phyloP scores from a whole-genome alignment of 2,113 vertebrate genomes.

The Calyptomena viridis region DNA sequence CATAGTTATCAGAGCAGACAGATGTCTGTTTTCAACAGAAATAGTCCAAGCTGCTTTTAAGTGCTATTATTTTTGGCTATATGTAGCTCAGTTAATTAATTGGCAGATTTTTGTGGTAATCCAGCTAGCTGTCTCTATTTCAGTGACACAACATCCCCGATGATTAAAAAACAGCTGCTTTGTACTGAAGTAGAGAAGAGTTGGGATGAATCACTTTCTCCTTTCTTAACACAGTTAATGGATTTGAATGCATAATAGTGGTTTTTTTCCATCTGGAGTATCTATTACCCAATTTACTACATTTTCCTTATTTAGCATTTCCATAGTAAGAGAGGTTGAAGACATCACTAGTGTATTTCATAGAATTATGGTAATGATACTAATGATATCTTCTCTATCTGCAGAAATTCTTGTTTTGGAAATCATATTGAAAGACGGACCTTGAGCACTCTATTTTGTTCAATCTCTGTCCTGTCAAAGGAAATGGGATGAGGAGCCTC shows the following conservation, averaged over 20 bases:
- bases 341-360: neutral
- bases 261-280: neutral
- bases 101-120: neutral
- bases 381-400: neutral
- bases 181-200: neutral
- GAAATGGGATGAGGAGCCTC: neutral
- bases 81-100: neutral
- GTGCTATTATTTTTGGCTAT: neutral
- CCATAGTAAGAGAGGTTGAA: neutral
- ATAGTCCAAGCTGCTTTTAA: neutral
- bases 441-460: neutral
- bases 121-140: neutral
- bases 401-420: neutral
- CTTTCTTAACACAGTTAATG: neutral
- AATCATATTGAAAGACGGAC: neutral
- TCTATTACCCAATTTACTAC: neutral
- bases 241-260: neutral
- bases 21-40: neutral
- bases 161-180: neutral
- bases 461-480: neutral
- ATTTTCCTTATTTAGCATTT: neutral
- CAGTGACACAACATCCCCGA: neutral
- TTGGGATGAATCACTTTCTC: neutral
- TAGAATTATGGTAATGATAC: neutral
- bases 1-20: neutral